phyloP scores from a whole-genome alignment of 1,140 invertebrate species.

The Caerostris darwini region DNA sequence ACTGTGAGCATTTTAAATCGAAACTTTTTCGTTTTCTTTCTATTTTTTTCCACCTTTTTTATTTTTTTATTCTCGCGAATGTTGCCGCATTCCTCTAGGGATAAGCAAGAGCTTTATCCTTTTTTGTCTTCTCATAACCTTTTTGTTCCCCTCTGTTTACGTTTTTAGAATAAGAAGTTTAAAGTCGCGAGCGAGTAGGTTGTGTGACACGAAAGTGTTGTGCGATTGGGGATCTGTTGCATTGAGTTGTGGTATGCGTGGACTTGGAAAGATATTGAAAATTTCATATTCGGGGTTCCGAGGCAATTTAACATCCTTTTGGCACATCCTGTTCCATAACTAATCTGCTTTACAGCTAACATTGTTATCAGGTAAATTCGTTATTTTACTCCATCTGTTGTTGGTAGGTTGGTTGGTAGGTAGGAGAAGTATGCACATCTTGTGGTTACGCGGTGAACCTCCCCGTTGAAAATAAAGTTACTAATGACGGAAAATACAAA shows the following conservation, averaged over 20 bases:
- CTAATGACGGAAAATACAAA: no score
- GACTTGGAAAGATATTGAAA: background rate
- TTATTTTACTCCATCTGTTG: no score
- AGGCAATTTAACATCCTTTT: no score
- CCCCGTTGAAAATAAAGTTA: no score
- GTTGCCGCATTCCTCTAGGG: constrained; percentile 15
- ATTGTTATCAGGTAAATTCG: no score
- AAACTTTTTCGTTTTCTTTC: background rate
- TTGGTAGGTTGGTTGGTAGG: no score
- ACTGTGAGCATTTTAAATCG: constrained; percentile 9
- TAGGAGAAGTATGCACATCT: no score
- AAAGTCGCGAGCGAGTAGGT: background rate
- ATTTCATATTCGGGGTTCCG: background rate
- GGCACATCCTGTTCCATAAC: no score
- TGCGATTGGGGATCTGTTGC: background rate
- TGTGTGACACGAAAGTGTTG: background rate
- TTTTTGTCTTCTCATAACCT: constrained; percentile 18
- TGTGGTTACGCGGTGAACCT: no score
- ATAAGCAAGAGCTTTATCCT: constrained; percentile 36
- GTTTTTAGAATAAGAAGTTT: constrained; percentile 10
- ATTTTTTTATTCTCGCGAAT: background rate
- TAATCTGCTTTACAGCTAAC: no score
- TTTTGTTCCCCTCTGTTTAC: constrained; percentile 8
- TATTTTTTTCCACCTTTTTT: background rate
- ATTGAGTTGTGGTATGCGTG: background rate